These are phyloP conservation scores for Euzophera pinguis DNA, from an alignment of 2,888 invertebrate genomes.

Conservation along the genomic window DNA sequence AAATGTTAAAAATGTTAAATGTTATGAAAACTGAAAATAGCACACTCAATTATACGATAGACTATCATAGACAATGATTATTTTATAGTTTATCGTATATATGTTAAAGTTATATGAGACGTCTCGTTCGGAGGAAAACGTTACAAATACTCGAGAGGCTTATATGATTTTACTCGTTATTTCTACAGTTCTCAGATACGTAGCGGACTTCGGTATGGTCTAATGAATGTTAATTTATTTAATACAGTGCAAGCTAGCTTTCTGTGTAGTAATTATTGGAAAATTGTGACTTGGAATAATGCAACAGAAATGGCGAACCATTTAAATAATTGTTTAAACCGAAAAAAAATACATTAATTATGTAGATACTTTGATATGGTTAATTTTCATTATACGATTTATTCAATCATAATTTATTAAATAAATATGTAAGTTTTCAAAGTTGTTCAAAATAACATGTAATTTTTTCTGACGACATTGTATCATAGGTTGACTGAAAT, in stretches of 20 bases:
- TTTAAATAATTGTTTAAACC: no score
- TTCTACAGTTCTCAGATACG: neutral
- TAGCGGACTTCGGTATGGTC: neutral
- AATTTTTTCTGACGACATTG: no score
- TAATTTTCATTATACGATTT: no score
- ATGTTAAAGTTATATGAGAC: slow-evolving; percentile 44
- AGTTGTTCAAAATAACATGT: no score
- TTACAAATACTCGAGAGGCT: slow-evolving; percentile 44
- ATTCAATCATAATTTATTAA: no score
- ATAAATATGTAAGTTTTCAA: no score
- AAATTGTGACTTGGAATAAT: no score
- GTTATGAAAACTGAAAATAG: slow-evolving; percentile 55
- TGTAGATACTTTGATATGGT: no score
- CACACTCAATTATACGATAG: slow-evolving; percentile 53
- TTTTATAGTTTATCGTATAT: slow-evolving; percentile 45
- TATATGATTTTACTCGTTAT: neutral
- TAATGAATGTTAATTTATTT: slow-evolving; percentile 65
- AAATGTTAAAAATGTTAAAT: slow-evolving; percentile 59
- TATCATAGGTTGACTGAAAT: no score
- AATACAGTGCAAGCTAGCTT: slow-evolving; percentile 41
- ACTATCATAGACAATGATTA: slow-evolving; percentile 29
- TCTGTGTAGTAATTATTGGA: no score
- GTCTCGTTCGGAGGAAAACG: slow-evolving; percentile 60
- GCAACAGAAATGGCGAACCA: no score
- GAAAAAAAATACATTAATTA: no score